Percentiles rank a stretch among this genome's conserved stretches.
Conservation (phyloP, 2,888 invertebrate species). For the Bimastos eiseni region DNA sequence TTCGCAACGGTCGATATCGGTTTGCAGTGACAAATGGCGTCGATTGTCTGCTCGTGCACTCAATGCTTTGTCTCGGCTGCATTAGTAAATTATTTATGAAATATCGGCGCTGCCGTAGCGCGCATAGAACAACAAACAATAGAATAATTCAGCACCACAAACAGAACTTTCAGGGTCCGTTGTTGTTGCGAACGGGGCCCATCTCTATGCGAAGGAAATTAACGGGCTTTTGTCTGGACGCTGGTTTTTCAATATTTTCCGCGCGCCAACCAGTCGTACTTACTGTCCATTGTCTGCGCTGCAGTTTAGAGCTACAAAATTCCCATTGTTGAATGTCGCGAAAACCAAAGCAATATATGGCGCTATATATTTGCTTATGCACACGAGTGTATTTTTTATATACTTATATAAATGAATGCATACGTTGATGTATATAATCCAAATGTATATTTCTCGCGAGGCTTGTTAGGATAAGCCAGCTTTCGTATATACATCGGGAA, state of each 20-base stretch:
- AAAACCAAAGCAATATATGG: slow-evolving; percentile 1
- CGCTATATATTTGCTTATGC: slow-evolving; percentile 13
- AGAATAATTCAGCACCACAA: slow-evolving; percentile 13
- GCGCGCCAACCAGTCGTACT: slow-evolving; percentile 13
- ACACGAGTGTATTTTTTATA: slow-evolving; percentile 13
- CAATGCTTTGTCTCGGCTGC: not conserved
- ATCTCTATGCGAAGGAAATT: slow-evolving; percentile 1
- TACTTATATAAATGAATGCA: not conserved
- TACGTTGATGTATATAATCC: not conserved
- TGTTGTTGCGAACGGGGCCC: slow-evolving; percentile 5
- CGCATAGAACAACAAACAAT: slow-evolving; percentile 13
- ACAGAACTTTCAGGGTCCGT: slow-evolving; percentile 13
- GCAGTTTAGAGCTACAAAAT: not conserved
- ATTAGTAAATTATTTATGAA: slow-evolving; percentile 13
- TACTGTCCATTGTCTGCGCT: not conserved
- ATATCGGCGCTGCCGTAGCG: not conserved
- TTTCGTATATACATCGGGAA: not conserved
- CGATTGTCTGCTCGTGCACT: not conserved
- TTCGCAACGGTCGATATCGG: slow-evolving; percentile 13
- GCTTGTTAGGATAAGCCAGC: not conserved
- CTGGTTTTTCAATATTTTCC: slow-evolving; percentile 9
- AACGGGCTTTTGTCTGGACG: slow-evolving; percentile 13
- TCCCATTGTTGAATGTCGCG: slow-evolving; percentile 5
- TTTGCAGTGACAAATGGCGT: slow-evolving; percentile 3
- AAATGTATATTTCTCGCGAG: not conserved